These are phyloP conservation scores for Hirtodrosophila trivittata DNA, from an alignment of 2,888 invertebrate genomes.

Conservation along the genomic window DNA sequence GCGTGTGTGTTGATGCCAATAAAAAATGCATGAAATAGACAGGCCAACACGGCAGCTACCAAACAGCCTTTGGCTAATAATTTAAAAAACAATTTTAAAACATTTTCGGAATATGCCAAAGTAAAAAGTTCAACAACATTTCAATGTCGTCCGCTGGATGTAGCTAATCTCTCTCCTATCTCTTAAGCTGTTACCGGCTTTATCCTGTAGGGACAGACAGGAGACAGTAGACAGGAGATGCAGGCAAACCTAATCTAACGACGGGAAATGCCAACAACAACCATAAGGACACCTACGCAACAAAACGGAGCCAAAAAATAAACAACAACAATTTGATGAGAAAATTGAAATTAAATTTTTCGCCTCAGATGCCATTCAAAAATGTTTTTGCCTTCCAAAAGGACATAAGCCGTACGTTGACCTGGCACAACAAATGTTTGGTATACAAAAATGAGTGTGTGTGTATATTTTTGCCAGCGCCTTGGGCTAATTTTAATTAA, in stretches of 20 bases:
- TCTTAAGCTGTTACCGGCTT: slow-evolving; percentile 31
- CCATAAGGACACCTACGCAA: slow-evolving; percentile 34
- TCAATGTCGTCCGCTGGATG: slow-evolving; percentile 57
- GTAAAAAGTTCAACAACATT: slow-evolving; percentile 71
- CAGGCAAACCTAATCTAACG: slow-evolving; percentile 35
- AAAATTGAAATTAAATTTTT: slow-evolving; percentile 67
- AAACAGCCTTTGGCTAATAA: slow-evolving; percentile 33
- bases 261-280: slow-evolving; percentile 43
- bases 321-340: slow-evolving; percentile 50
- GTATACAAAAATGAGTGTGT: slow-evolving; percentile 1
- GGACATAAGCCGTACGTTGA: slow-evolving; percentile 55
- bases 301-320: slow-evolving; percentile 1
- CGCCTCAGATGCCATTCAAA: slow-evolving; percentile 56
- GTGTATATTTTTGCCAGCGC: slow-evolving; percentile 15
- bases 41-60: neutral
- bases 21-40: slow-evolving; percentile 33
- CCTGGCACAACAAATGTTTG: slow-evolving; percentile 34
- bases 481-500: slow-evolving; percentile 59
- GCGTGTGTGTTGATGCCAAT: slow-evolving; percentile 27
- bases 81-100: slow-evolving; percentile 26
- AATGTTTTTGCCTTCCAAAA: slow-evolving; percentile 32
- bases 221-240: slow-evolving; percentile 1
- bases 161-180: slow-evolving; percentile 28
- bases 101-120: slow-evolving; percentile 33
- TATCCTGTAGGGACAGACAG: slow-evolving; percentile 48